phyloP scores from a whole-genome alignment of 35 echinoderm and acorn worm genomes.

The Hemicentrotus pulcherrimus region DNA sequence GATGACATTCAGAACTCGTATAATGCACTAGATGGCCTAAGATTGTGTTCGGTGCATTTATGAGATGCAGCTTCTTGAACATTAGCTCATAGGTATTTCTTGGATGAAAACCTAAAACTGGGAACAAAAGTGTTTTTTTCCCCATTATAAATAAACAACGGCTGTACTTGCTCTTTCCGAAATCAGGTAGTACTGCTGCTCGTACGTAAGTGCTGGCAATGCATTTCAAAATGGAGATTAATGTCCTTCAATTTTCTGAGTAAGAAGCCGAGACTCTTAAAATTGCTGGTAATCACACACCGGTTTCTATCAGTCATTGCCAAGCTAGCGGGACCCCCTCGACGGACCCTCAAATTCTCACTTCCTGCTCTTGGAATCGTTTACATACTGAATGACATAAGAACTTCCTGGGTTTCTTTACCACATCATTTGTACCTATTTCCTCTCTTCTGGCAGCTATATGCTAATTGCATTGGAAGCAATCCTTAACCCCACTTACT shows the following conservation, averaged over 20 bases:
- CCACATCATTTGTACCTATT: slow-evolving; percentile 28
- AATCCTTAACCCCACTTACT: neutral
- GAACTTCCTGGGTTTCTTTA: neutral
- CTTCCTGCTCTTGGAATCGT: slow-evolving; percentile 16
- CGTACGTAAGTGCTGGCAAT: neutral
- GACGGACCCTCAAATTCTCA: slow-evolving; percentile 20
- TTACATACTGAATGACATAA: slow-evolving; percentile 39
- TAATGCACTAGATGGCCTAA: too few species aligned
- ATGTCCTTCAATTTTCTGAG: neutral
- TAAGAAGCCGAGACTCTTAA: neutral
- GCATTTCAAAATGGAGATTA: neutral
- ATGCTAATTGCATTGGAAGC: slow-evolving; percentile 2
- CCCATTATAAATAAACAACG: too few species aligned
- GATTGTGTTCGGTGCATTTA: too few species aligned
- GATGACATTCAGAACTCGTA: too few species aligned
- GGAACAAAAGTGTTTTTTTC: too few species aligned
- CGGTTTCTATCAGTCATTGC: neutral
- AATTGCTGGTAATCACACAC: neutral
- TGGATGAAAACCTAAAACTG: too few species aligned
- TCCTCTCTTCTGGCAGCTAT: neutral
- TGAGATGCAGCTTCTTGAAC: too few species aligned
- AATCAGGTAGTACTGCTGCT: neutral
- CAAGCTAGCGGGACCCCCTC: neutral
- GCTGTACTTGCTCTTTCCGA: neutral
- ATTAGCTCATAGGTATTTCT: too few species aligned